phyloP scores from a whole-genome alignment of 2,113 vertebrate species.

The Neotoma lepida region DNA sequence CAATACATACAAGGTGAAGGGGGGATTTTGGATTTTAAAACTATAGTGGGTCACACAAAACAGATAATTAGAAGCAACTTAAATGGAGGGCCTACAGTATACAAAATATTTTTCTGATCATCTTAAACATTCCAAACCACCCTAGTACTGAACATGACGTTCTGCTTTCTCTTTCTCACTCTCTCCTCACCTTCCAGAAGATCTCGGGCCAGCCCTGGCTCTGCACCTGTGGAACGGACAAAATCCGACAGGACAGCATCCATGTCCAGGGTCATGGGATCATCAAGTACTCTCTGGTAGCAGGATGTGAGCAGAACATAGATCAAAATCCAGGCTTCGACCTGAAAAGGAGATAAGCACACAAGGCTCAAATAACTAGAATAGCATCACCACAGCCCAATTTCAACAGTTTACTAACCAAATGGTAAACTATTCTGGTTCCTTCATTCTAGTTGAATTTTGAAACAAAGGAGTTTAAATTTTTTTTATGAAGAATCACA shows the following conservation, averaged over 20 bases:
- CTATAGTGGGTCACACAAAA: not conserved
- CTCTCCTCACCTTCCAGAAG: conserved; percentile 92
- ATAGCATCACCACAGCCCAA: not conserved
- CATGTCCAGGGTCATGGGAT: conserved; percentile 96
- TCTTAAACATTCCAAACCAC: conserved; percentile 29
- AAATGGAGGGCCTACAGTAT: not conserved
- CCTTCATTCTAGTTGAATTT: not conserved
- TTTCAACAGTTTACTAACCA: not conserved
- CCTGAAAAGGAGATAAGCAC: conserved; percentile 62
- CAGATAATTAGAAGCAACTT: conserved; percentile 48
- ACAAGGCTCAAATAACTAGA: not conserved
- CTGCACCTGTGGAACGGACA: conserved; percentile 98
- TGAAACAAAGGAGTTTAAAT: conserved; percentile 32
- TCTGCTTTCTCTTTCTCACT: conserved; percentile 18
- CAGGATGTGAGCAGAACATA: conserved; percentile 58
- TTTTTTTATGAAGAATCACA: conserved; percentile 19
- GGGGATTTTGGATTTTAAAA: conserved; percentile 47
- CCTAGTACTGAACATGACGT: not conserved
- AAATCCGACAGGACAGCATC: conserved; percentile 98
- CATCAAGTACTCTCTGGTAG: conserved; percentile 85
- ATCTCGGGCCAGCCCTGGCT: conserved; percentile 96
- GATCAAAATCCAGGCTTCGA: conserved; percentile 69
- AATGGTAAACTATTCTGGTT: not conserved
- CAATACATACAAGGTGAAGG: not conserved
- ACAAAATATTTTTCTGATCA: conserved; percentile 4